Conservation (phyloP, 2,797 vertebrate species). For the Acrossocheilus fasciatus region DNA sequence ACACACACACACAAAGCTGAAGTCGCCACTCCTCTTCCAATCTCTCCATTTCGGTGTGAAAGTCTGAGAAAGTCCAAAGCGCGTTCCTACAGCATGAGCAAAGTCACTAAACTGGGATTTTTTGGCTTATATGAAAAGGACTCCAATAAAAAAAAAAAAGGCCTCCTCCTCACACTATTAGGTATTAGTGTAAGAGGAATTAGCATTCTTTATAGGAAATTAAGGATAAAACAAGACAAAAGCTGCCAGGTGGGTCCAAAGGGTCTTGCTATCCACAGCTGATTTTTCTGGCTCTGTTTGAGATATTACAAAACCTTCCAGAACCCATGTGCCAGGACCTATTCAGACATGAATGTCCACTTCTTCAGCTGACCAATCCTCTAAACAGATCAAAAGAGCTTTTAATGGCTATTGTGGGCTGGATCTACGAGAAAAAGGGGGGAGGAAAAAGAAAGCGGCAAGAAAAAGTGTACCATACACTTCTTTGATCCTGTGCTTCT, state of each 20-base stretch:
- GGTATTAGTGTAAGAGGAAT: conserved; percentile 6
- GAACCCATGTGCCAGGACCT: conserved; percentile 18
- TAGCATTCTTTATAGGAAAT: neutral
- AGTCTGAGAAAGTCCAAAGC: conserved; percentile 46
- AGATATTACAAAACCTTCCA: conserved; percentile 8
- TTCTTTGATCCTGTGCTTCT: conserved; percentile 33
- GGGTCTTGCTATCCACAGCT: conserved; percentile 35
- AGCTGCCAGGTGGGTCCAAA: conserved; percentile 25
- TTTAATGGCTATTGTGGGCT: conserved; percentile 9
- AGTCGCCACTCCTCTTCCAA: conserved; percentile 41
- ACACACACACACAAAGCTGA: conserved; percentile 21
- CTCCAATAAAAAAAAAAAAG: neutral
- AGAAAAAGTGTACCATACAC: conserved; percentile 23
- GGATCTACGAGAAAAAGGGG: neutral
- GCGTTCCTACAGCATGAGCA: conserved; percentile 52
- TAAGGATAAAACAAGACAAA: neutral
- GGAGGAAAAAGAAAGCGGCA: neutral
- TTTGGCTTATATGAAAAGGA: neutral
- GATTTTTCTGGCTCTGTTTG: conserved; percentile 23
- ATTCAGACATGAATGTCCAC: conserved; percentile 32
- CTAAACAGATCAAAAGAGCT: conserved; percentile 23
- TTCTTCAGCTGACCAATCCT: conserved; percentile 24
- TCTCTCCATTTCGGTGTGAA: conserved; percentile 61
- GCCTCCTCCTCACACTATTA: neutral
- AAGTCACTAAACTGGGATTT: conserved; percentile 34